Base-by-base conservation (phyloP, 30 jellyfish, hydroid and myxozoan species). In the Pelagia noctiluca region DNA sequence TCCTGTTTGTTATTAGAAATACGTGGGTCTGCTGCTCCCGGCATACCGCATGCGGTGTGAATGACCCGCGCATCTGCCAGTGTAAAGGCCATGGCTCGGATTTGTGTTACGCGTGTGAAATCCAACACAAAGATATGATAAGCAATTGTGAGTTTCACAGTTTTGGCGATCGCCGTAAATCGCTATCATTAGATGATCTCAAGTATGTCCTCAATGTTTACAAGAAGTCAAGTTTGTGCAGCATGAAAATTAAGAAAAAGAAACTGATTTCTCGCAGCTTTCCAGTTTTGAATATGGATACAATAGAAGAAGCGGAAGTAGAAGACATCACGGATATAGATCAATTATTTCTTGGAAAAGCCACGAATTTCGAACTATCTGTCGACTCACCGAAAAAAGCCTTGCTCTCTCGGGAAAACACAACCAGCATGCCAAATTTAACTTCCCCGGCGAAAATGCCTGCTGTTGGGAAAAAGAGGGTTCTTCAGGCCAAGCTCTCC, bases 161-260 rank as follows among this genome's bases (percentile, higher is more conserved):
- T 30, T 82, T 77, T n/a, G 88, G 86, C 32, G 91, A 88, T 31
- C 86, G 97, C 35, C 97, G 97, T 3, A 78, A 79, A 46, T 88
- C 97, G 33, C 54, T 88, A 22, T 78, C 93, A 19, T 87, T 88
- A 19, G 97, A 88, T 33, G 90, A 88, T 65, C 76, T 88, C 36
- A 86, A 86, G 28, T 68, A 49, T 24, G 86, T 82, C 2, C 92
- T 82, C 78, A 74, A 74, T 22, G 86, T 69, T 48, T 82, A 82
- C 73, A 46, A 82, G 29, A 82, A 82, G 32, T 80, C 69, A 37
- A 82, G 26, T 4, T 71, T 35, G 3, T 82, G 92, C 78, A 68
- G 83, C 75, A 24, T 76, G 74, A 86, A 75, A 22, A 76, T 76
- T 11, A 76, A 66, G 35, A 65, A 67, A 47, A 60, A 70, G 70